Conservation (phyloP, 2,113 vertebrate genomes). For the Nothoprocta perdicaria region DNA sequence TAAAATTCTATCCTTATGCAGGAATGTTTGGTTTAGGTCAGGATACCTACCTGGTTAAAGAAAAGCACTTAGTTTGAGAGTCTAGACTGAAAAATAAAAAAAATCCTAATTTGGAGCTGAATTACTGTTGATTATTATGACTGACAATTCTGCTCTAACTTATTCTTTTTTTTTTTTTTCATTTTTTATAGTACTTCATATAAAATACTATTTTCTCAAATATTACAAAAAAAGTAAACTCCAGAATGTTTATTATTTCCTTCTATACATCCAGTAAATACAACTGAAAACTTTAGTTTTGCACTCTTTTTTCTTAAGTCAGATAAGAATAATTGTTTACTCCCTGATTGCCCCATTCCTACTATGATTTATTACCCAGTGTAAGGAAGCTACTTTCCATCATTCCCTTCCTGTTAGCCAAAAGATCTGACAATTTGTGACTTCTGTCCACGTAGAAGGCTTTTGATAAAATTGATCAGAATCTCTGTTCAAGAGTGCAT, state of each 20-base stretch:
- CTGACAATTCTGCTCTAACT: not conserved
- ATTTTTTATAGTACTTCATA: not conserved
- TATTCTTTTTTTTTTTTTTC: not conserved
- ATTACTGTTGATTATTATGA: not conserved
- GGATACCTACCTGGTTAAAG: not conserved
- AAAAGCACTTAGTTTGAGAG: not conserved
- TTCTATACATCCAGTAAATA: not conserved
- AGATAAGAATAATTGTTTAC: not conserved
- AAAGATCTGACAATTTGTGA: not conserved
- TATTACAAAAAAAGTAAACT: not conserved
- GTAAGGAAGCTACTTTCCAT: not conserved
- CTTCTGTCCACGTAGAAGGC: not conserved
- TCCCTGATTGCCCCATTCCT: not conserved
- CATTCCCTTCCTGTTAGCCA: not conserved
- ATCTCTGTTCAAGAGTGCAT: not conserved
- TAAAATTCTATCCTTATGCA: not conserved
- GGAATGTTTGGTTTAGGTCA: not conserved
- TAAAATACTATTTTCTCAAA: not conserved
- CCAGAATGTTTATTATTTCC: accelerated
- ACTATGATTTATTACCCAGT: no score
- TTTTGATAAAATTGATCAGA: not conserved
- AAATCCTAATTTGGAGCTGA: not conserved
- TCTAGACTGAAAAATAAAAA: not conserved
- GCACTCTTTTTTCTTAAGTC: not conserved
- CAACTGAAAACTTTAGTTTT: not conserved